Evolutionary conservation across 2,797 vertebrate genomes (phyloP).

Genomic region (Nasua narica): DNA sequence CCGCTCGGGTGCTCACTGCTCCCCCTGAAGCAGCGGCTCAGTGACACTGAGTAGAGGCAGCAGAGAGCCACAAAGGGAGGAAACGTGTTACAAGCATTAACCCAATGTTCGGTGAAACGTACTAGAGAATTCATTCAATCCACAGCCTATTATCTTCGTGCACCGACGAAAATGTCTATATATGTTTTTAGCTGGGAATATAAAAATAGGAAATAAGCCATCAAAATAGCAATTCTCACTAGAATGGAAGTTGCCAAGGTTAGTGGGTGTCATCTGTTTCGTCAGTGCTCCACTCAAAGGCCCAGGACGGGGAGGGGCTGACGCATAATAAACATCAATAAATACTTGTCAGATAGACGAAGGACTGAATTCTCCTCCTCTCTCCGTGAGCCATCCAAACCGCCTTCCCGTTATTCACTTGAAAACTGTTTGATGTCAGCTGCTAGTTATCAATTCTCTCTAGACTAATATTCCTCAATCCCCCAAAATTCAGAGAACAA

Average conservation of each 20-base stretch:
- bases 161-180: neutral
- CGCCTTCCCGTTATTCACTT: neutral
- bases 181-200: neutral
- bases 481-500: neutral
- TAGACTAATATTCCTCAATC: neutral
- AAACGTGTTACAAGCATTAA: neutral
- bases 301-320: neutral
- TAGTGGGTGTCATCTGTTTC: fast-evolving
- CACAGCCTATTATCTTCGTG: neutral
- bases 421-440: neutral
- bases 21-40: neutral
- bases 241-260: fast-evolving
- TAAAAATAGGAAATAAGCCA: fast-evolving
- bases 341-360: too few relatives aligned
- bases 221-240: neutral
- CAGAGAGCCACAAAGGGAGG: fast-evolving
- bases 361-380: neutral
- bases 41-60: fast-evolving
- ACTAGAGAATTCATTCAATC: neutral
- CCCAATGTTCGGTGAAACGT: neutral
- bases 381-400: neutral
- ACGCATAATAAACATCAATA: fast-evolving
- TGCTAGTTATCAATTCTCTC: neutral
- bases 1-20: neutral
- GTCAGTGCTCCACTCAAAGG: fast-evolving